A percentile compares a stretch with the other conserved stretches of the same genome.
phyloP scores from a whole-genome alignment of 2,113 vertebrate species.

The Gambusia affinis region DNA sequence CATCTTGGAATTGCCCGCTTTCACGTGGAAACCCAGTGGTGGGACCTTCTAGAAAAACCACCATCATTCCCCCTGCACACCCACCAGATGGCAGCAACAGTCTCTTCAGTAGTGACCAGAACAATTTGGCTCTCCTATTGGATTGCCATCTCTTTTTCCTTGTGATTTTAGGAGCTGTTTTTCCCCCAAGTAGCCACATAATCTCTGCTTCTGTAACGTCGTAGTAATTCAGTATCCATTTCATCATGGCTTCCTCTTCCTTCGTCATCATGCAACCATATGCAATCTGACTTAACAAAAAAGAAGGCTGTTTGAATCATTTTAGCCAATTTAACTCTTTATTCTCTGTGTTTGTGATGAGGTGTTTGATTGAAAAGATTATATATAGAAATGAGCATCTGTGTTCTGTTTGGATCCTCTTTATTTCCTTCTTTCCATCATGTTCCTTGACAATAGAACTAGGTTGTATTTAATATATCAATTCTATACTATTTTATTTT shows the following conservation, averaged over 20 bases:
- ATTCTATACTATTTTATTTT: conserved; percentile 26
- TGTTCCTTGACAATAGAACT: conserved; percentile 29
- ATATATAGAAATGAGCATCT: conserved; percentile 61
- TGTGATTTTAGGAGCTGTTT: conserved; percentile 31
- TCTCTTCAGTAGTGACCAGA: no score
- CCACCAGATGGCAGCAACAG: no score
- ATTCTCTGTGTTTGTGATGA: conserved; percentile 73
- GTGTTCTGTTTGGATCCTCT: conserved; percentile 57
- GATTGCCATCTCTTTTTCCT: conserved; percentile 13
- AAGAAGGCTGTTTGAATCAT: conserved; percentile 54
- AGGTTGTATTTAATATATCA: conserved; percentile 56
- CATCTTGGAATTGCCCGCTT: conserved; percentile 9
- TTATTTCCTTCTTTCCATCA: conserved; percentile 35
- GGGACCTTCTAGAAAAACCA: not conserved
- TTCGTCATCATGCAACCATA: conserved; percentile 35
- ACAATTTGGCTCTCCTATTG: no score
- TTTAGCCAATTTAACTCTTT: conserved; percentile 67
- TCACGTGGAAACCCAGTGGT: conserved; percentile 9
- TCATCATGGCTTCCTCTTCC: conserved; percentile 26
- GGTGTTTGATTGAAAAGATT: conserved; percentile 76
- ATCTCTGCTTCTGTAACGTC: conserved; percentile 36
- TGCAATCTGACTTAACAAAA: conserved; percentile 42
- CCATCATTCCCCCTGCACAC: not conserved
- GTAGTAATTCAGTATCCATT: conserved; percentile 31
- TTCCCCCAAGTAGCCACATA: conserved; percentile 37